Conservation (phyloP, 2,888 invertebrate genomes). For the Gymnocheta viridis region DNA sequence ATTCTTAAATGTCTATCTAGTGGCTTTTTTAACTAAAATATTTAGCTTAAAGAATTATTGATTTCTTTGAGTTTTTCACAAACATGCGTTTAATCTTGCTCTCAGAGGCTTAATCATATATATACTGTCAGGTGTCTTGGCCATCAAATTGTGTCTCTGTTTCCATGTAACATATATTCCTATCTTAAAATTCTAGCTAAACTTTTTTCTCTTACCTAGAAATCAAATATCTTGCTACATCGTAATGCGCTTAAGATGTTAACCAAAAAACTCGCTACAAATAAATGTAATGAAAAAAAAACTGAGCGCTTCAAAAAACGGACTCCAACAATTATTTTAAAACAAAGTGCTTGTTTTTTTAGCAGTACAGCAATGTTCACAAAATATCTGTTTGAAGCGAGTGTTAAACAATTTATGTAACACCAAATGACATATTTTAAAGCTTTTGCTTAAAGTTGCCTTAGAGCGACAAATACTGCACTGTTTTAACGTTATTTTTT, state of each 20-base stretch:
- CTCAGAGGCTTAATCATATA: conserved; percentile 21
- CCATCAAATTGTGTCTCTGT: conserved; percentile 43
- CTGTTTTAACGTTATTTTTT: conserved; percentile 41
- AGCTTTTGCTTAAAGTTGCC: conserved; percentile 69
- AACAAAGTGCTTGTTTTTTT: conserved; percentile 52
- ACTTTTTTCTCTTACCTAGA: conserved; percentile 4
- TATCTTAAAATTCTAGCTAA: conserved; percentile 35
- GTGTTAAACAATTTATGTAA: conserved; percentile 73
- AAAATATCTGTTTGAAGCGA: conserved; percentile 63
- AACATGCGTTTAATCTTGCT: neutral
- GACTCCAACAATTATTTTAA: conserved; percentile 61
- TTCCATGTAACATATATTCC: conserved; percentile 42
- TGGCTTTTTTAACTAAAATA: no score
- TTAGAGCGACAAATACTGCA: conserved; percentile 63
- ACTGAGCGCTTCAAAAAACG: conserved; percentile 47
- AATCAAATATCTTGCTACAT: conserved; percentile 28
- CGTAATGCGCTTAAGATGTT: conserved; percentile 24
- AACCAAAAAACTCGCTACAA: neutral
- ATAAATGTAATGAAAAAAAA: conserved; percentile 4
- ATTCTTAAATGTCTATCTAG: no score
- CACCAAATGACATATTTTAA: conserved; percentile 73
- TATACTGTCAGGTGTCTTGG: conserved; percentile 36
- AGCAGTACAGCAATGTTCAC: conserved; percentile 28
- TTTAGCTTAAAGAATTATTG: no score
- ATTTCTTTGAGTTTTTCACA: neutral